Conservation (phyloP, 2,888 invertebrate species). For the Mythimna loreyi region DNA sequence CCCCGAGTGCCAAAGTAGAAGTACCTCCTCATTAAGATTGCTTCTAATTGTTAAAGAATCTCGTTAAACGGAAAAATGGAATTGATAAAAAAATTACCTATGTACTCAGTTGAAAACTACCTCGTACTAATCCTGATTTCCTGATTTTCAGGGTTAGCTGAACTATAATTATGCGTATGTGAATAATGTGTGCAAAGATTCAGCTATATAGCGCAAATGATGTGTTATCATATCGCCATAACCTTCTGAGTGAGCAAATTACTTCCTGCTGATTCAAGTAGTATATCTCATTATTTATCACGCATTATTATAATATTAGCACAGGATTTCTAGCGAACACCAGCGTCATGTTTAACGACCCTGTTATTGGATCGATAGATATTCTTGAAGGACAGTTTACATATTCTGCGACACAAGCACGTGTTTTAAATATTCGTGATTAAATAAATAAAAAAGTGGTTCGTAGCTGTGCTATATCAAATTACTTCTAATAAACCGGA, state of each 20-base stretch:
- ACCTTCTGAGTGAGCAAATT: slow-evolving; percentile 88
- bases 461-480: neutral
- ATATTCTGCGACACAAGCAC: slow-evolving; percentile 16
- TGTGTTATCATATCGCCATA: slow-evolving; percentile 86
- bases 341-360: slow-evolving; percentile 33
- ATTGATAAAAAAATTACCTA: neutral
- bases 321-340: slow-evolving; percentile 19
- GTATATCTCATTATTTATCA: slow-evolving; percentile 67
- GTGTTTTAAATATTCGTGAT: slow-evolving; percentile 10
- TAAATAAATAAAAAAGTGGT: slow-evolving; percentile 3
- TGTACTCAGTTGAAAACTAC: neutral
- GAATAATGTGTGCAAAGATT: slow-evolving; percentile 51
- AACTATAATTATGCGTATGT: slow-evolving; percentile 34
- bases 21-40: neutral
- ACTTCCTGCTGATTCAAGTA: slow-evolving; percentile 84
- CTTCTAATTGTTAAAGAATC: neutral
- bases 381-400: slow-evolving; percentile 48
- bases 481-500: slow-evolving; percentile 19
- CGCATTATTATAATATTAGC: slow-evolving; percentile 42
- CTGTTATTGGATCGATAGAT: slow-evolving; percentile 37
- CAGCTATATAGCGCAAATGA: slow-evolving; percentile 64
- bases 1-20: slow-evolving; percentile 8
- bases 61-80: neutral
- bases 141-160: slow-evolving; percentile 28
- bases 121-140: neutral